Conservation (phyloP, 1,140 invertebrate species). For the Megathymus violae region DNA sequence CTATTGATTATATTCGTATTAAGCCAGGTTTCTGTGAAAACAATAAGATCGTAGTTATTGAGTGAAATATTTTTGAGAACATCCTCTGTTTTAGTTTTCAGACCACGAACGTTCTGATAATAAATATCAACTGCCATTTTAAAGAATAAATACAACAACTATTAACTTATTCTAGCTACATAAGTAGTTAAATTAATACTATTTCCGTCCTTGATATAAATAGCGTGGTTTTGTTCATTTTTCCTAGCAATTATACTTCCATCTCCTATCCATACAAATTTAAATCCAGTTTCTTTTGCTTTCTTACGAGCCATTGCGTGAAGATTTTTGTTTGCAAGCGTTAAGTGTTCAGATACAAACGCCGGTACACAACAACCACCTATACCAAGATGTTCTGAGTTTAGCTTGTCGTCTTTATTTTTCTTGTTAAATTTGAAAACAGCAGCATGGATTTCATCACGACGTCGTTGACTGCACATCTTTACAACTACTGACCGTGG, state of each 20-base stretch:
- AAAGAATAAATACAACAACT: neutral
- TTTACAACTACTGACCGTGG: constrained; percentile 37
- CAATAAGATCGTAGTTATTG: constrained; percentile 35
- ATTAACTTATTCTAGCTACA: neutral
- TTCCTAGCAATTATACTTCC: constrained; percentile 38
- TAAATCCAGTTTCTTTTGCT: constrained; percentile 32
- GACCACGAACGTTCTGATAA: constrained; percentile 32
- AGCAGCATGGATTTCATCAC: constrained; percentile 32
- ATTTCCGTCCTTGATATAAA: constrained; percentile 15
- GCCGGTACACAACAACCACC: constrained; percentile 5
- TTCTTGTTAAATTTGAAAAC: constrained; percentile 35
- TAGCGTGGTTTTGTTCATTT: constrained; percentile 18
- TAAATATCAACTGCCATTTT: neutral
- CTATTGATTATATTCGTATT: constrained; percentile 28
- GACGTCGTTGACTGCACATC: constrained; percentile 3
- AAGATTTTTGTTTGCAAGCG: constrained; percentile 29
- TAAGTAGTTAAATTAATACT: constrained; percentile 6
- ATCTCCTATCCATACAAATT: constrained; percentile 41
- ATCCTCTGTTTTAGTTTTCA: constrained; percentile 33
- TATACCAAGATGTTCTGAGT: constrained; percentile 34
- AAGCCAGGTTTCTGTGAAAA: constrained; percentile 41
- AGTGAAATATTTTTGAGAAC: constrained; percentile 24
- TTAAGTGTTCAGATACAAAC: constrained; percentile 39
- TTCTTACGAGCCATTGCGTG: constrained; percentile 34
- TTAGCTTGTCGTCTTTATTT: constrained; percentile 24